Evolutionary conservation across 2,797 vertebrate species (phyloP).

Genomic region (Harpagifer antarcticus): DNA sequence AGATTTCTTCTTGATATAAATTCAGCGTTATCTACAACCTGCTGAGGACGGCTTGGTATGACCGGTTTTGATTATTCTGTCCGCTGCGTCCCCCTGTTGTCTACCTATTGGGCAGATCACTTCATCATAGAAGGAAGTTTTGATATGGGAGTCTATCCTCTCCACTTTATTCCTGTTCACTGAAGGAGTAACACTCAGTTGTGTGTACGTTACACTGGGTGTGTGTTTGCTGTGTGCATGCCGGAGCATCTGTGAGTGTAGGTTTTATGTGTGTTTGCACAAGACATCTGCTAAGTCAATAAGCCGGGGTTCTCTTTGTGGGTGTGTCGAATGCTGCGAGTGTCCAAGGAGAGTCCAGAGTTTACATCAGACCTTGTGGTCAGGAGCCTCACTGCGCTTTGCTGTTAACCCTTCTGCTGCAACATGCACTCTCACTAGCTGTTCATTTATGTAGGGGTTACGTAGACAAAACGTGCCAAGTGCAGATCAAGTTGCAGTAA

Average conservation of each 20-base stretch:
- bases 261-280: conserved; percentile 65
- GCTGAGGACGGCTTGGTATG: background rate
- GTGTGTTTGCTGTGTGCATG: conserved; percentile 38
- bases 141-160: conserved; percentile 7
- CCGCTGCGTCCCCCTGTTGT: conserved; percentile 1
- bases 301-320: conserved; percentile 67
- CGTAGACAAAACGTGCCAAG: background rate
- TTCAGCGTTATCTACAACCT: conserved; percentile 39
- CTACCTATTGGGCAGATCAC: conserved; percentile 13
- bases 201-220: background rate
- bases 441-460: background rate
- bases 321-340: conserved; percentile 67
- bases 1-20: conserved; percentile 45
- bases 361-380: conserved; percentile 63
- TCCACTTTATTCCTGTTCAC: background rate
- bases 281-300: conserved; percentile 76
- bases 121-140: conserved; percentile 5
- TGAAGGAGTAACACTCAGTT: conserved; percentile 18
- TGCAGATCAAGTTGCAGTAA: background rate
- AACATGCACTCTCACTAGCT: background rate
- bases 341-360: conserved; percentile 61
- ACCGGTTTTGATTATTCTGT: background rate
- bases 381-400: conserved; percentile 2
- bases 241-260: conserved; percentile 21
- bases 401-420: conserved; percentile 40